Base-by-base conservation (phyloP, 2,113 vertebrate genomes). In the Penelope pileata region DNA sequence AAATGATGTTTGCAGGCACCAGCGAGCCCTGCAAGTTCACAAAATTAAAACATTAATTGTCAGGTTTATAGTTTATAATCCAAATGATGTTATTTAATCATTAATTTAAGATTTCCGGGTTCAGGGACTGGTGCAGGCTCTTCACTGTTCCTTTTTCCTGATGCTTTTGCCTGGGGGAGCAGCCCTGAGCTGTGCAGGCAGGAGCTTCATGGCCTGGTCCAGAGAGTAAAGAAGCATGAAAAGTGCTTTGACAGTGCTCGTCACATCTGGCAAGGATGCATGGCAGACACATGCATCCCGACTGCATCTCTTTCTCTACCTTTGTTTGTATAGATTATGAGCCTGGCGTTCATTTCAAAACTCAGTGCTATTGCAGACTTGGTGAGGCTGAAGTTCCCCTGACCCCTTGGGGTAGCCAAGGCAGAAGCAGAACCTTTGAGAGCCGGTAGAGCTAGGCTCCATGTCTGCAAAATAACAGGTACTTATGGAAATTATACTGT, bases 11-110 rank as follows among this genome's bases (percentile, higher is more conserved):
- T 88, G 77, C 89, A 95, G 91, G 89, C 95, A 75, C 45, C 48
- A 90, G 85, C 1, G 8, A 93, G 63, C 47, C 63, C 83, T 95
- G 76, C 96, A 92, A 84, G 83, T 70, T 86, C 75, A 83, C 29
- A 58, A 93, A 93, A 94, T 92, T 86, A 94, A 96, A 94, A 91
- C 87, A 60, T 91, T 94, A 95, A 94, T 95, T 91, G 95, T 70
- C 66, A 87, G 32, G 34, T 72, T 86, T 92, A 72, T 48, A 73
- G 83, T 83, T 97, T 95, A 91, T 96, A 92, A 62, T 88, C 85
- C 82, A 77, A 21, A 93, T 89, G 50, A 83, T 64, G 62, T 62
- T 22, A 40, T 88, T 97, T 90, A 95, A 92, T 88, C 91, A 88
- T 94, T 94, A 94, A 74, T 58, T 82, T 40, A 85, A 88, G 48